Evolutionary conservation across 1,140 invertebrate genomes (phyloP), one percentile per base, ranked within the genome.

Genomic region (Apis cerana): DNA sequence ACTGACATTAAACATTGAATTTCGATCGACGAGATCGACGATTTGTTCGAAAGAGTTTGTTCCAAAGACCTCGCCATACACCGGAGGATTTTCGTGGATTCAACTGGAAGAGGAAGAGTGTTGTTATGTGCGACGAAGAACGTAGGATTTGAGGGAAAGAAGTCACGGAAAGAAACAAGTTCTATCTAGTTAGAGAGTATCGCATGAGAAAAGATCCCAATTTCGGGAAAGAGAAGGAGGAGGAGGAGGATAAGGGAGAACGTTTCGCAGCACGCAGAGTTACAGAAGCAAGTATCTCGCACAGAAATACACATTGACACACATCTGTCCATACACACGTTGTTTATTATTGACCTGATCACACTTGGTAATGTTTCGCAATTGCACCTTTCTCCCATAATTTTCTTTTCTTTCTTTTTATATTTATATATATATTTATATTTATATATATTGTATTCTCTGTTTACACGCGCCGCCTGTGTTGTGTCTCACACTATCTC

Each of bases 401-500:
- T 56, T 52, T 70, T 27, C 17, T 50, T 71, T 43, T 64, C 10
- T 65, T 12, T 12, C 5, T 15, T 5, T 70, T 8, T 9, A 4
- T 19, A 27, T n/a, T 56, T 58, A 12, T 70, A 9, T 27, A 54
- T 71, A 27, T 71, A 23, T 58, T 15, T 21, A 3, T 62, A 33
- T n/a, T 59, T 43, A 5, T 43, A 61, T 54, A 19, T 74, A 64
- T 61, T 23, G 2, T 65, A 43, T 58, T 68, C 78, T 71, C 58
- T 77, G 52, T 59, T 52, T 75, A 80, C 87, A 67, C 79, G 76
- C 68, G 59, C 19, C 68, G 61, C 48, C 71, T 71, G 75, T 65
- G n/a, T 62, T 64, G 69, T 72, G 19, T 54, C 33, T 43, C 77
- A 54, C 76, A 54, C 70, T 72, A 74, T 69, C 77, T 74, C 27